phyloP scores from a whole-genome alignment of 92 coral and sea anemone species.

The Hydrozoanthus gracilis region DNA sequence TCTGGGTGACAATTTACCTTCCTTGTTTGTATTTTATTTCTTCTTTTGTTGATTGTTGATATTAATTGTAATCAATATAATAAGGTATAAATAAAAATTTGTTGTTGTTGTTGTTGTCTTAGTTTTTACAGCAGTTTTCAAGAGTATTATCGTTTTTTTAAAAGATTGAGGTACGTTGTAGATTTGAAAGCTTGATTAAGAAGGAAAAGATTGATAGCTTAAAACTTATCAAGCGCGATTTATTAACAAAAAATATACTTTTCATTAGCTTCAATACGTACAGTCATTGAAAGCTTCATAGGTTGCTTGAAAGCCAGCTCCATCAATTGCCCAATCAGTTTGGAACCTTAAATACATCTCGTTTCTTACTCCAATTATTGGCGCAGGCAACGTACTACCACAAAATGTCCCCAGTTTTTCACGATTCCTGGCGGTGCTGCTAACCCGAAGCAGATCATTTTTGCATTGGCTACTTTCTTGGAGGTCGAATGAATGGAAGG shows the following conservation, averaged over 20 bases:
- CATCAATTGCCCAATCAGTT: conserved; percentile 7
- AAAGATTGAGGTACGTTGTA: no score
- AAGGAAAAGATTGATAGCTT: no score
- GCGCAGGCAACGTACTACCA: conserved; percentile 9
- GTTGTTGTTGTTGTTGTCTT: no score
- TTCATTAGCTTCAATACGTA: background rate
- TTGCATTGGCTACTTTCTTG: background rate
- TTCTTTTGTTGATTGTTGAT: no score
- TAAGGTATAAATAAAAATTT: no score
- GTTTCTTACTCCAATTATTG: conserved; percentile 16
- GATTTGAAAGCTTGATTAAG: no score
- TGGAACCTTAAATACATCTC: conserved; percentile 2
- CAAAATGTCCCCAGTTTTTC: conserved; percentile 36
- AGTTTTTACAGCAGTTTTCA: no score
- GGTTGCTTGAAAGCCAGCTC: conserved; percentile 25
- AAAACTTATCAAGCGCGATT: background rate
- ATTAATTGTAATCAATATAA: no score
- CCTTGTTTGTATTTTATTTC: no score
- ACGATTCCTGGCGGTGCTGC: background rate
- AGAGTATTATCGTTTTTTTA: no score
- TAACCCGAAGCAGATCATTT: conserved; percentile 12
- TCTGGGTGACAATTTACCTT: no score
- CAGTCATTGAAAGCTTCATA: conserved; percentile 29
- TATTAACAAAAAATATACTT: background rate
- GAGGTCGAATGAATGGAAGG: background rate